A percentile compares a stretch with the other conserved stretches of the same genome.
These are phyloP conservation scores for Amphilophus citrinellus DNA, from an alignment of 2,113 vertebrate species.

Conservation along the genomic window DNA sequence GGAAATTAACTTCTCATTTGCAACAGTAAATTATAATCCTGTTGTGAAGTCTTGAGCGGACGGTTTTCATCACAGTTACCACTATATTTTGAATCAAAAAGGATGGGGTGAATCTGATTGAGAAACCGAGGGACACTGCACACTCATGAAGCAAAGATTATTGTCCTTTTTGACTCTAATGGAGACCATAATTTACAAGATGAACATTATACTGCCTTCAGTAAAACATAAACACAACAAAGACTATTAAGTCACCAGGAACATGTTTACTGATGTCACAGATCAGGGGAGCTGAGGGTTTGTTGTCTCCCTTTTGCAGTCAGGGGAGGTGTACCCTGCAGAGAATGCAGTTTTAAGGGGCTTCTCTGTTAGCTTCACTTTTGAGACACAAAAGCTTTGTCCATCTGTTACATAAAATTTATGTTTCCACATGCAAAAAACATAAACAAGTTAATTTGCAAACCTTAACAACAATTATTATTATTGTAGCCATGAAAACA, in stretches of 20 bases:
- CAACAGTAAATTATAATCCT: background rate
- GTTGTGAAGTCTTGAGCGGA: background rate
- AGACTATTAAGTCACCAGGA: no score
- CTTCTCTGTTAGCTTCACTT: background rate
- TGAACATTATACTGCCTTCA: no score
- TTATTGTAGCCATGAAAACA: background rate
- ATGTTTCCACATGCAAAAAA: background rate
- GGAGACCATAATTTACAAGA: background rate
- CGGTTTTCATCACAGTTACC: background rate
- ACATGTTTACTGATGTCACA: no score
- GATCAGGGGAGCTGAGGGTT: no score
- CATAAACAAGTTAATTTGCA: background rate
- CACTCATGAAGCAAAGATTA: background rate
- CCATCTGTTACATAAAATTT: background rate
- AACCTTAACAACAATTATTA: background rate
- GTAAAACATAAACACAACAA: no score
- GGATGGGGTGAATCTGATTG: no score
- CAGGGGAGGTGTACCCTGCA: background rate
- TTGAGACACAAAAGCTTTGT: background rate
- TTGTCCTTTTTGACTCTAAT: background rate
- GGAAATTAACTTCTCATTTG: background rate
- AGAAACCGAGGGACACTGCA: background rate
- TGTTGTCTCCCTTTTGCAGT: no score
- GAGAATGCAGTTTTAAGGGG: background rate
- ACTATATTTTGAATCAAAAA: background rate